These are phyloP conservation scores for Augochlorella aurata DNA, from an alignment of 2,888 invertebrate genomes.

Conservation along the genomic window DNA sequence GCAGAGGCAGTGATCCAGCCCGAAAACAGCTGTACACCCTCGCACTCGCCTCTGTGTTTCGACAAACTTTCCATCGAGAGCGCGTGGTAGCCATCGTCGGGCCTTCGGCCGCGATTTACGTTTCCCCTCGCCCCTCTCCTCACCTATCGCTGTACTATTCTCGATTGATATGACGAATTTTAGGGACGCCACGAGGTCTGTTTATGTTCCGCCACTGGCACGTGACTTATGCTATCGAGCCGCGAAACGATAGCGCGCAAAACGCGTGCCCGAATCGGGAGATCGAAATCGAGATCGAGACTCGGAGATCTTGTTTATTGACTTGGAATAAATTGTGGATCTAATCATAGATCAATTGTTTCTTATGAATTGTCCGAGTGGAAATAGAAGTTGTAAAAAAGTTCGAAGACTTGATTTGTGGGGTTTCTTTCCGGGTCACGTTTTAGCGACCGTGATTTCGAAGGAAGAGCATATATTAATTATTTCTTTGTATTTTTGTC, in stretches of 20 bases:
- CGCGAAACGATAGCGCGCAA: neutral
- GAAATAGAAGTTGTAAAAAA: too few species aligned
- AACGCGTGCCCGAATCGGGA: neutral
- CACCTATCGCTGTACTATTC: too few species aligned
- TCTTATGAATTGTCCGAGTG: too few species aligned
- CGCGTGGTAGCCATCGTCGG: neutral
- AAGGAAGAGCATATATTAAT: too few species aligned
- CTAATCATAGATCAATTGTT: too few species aligned
- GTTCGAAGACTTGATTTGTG: too few species aligned
- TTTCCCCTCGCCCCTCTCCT: neutral
- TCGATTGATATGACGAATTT: neutral
- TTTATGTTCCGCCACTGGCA: neutral
- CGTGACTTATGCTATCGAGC: neutral
- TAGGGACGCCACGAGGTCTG: neutral
- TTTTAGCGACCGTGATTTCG: too few species aligned
- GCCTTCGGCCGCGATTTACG: neutral
- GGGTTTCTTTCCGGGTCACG: too few species aligned
- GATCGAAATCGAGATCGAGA: neutral
- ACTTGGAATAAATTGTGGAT: too few species aligned
- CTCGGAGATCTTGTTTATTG: too few species aligned
- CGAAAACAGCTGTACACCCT: conserved; percentile 31
- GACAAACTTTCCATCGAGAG: conserved; percentile 27
- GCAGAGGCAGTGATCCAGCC: conserved; percentile 27
- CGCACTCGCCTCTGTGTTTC: neutral
- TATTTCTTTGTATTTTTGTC: too few species aligned